Evolutionary conservation across 2,888 invertebrate species (phyloP).

Genomic region (Scaptomyza cyrtandrae): DNA sequence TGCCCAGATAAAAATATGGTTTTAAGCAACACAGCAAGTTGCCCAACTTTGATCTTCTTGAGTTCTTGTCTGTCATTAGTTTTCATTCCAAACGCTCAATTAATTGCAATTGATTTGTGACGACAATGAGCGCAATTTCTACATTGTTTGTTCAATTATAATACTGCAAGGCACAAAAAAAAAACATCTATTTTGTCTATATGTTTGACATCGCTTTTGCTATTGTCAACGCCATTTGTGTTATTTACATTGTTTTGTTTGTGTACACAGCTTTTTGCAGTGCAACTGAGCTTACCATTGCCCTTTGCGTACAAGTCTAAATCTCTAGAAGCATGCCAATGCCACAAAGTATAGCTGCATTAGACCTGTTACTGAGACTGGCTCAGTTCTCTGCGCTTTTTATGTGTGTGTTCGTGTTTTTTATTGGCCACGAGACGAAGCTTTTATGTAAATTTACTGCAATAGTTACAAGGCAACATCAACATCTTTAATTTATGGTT

Average conservation of each 20-base stretch:
- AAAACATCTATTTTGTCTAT: slow-evolving; percentile 12
- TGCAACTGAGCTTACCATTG: background rate
- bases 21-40: background rate
- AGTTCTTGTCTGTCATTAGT: background rate
- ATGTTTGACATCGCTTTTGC: slow-evolving; percentile 1
- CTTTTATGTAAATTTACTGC: slow-evolving; percentile 46
- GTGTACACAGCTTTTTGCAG: slow-evolving; percentile 29
- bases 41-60: background rate
- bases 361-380: slow-evolving; percentile 17
- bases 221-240: slow-evolving; percentile 15
- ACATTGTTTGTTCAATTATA: no score
- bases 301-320: no score
- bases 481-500: slow-evolving; percentile 62
- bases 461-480: slow-evolving; percentile 19
- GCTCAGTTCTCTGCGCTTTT: background rate
- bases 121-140: slow-evolving; percentile 42
- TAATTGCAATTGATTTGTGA: slow-evolving; percentile 69
- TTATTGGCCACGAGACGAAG: slow-evolving; percentile 23
- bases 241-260: slow-evolving; percentile 34
- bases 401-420: slow-evolving; percentile 1
- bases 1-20: background rate
- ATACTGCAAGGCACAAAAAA: slow-evolving; percentile 3
- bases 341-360: slow-evolving; percentile 27
- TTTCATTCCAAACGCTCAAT: slow-evolving; percentile 27
- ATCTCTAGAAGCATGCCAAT: slow-evolving; percentile 20